Conservation (phyloP, 23 tunicate species). For the Aplidium turbinatum region DNA sequence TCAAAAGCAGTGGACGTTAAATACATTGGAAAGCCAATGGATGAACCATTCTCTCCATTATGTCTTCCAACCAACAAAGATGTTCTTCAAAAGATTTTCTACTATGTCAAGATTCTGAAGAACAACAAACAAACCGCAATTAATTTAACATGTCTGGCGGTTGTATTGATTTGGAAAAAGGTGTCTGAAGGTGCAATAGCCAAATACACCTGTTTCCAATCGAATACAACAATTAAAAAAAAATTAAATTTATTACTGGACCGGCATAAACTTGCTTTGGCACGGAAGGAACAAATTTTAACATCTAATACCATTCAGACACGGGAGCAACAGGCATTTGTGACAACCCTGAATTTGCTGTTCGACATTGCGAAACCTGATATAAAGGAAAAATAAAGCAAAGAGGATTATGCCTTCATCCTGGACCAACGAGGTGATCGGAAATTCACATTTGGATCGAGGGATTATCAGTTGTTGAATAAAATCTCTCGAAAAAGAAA, state of each 20-base stretch:
- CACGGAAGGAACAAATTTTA: too few species aligned
- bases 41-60: neutral
- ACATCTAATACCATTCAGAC: too few species aligned
- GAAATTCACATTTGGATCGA: neutral
- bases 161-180: slow-evolving; percentile 4
- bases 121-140: slow-evolving; percentile 6
- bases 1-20: neutral
- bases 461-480: neutral
- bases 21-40: neutral
- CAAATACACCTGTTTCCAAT: neutral
- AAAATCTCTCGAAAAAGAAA: too few species aligned
- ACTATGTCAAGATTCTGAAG: neutral
- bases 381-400: neutral
- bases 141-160: slow-evolving; percentile 4
- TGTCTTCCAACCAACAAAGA: slow-evolving; percentile 7
- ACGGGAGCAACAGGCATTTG: neutral
- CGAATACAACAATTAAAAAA: neutral
- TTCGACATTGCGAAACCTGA: slow-evolving; percentile 15
- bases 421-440: slow-evolving; percentile 12
- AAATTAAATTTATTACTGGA: slow-evolving; percentile 1
- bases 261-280: too few species aligned
- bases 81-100: slow-evolving; percentile 3
- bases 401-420: neutral
- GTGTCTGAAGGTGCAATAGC: neutral
- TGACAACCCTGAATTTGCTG: slow-evolving; percentile 1